phyloP scores from a whole-genome alignment of 2,113 vertebrate species.

The Malurus alboscapulatus region DNA sequence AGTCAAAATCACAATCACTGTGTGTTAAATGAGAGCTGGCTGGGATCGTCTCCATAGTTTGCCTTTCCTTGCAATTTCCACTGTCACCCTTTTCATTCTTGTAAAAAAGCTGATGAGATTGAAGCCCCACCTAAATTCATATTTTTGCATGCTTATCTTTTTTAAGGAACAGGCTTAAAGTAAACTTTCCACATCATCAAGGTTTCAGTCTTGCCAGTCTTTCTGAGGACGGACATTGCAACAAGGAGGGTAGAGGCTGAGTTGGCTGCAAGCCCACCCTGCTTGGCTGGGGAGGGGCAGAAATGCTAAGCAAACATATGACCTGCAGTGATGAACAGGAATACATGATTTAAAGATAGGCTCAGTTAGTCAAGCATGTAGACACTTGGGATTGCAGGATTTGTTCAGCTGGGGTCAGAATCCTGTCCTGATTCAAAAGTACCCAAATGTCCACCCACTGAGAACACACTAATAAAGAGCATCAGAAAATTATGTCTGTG shows the following conservation, averaged over 20 bases:
- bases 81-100: neutral
- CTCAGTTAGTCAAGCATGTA: neutral
- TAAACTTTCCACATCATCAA: neutral
- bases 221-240: neutral
- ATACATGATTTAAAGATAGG: neutral
- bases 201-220: neutral
- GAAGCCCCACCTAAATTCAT: neutral
- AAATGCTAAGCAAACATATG: neutral
- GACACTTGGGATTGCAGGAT: neutral
- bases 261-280: neutral
- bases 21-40: neutral
- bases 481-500: neutral
- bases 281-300: neutral
- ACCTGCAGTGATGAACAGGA: neutral
- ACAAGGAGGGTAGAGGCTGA: neutral
- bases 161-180: neutral
- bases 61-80: neutral
- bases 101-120: neutral
- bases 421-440: neutral
- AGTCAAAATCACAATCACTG: neutral
- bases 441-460: neutral
- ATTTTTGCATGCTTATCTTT: neutral
- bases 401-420: neutral
- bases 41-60: neutral
- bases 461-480: neutral